A percentile compares a stretch with the other conserved stretches of the same genome.
These are phyloP conservation scores for Hexactinellida sp. DNA, from an alignment of 37 sponge, comb jelly and placozoan genomes.

Conservation along the genomic window DNA sequence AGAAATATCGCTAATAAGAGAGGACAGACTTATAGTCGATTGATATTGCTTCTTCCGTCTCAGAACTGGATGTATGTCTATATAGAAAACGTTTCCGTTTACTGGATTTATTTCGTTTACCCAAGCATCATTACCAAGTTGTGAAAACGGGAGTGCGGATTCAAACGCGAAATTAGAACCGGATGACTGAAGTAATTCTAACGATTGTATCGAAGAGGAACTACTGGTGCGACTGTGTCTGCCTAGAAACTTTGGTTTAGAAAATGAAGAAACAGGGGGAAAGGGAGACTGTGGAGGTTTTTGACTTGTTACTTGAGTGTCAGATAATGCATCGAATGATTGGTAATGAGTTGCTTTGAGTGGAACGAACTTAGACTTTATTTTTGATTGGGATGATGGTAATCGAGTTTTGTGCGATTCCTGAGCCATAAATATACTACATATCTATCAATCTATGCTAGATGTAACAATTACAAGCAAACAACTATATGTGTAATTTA, in stretches of 20 bases:
- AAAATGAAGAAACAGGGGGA: neutral
- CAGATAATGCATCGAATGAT: neutral
- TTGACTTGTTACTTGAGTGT: neutral
- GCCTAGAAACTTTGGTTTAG: neutral
- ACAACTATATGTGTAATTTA: neutral
- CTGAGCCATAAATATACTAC: neutral
- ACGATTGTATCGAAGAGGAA: neutral
- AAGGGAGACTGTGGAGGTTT: neutral
- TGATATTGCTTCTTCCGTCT: neutral
- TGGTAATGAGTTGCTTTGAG: neutral
- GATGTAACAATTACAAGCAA: neutral
- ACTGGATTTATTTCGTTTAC: slow-evolving; percentile 27
- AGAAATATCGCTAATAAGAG: slow-evolving; percentile 3
- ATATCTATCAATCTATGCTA: neutral
- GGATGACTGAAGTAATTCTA: neutral
- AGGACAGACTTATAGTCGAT: neutral
- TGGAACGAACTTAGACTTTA: neutral
- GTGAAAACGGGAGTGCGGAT: neutral
- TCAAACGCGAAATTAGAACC: neutral
- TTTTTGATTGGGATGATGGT: neutral
- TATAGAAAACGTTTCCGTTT: slow-evolving; percentile 38
- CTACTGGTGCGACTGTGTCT: neutral
- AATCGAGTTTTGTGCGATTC: neutral
- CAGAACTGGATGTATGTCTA: slow-evolving; percentile 20
- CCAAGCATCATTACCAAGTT: slow-evolving; percentile 40